These are phyloP conservation scores for Rhingia campestris DNA, from an alignment of 2,888 invertebrate species.

Conservation along the genomic window DNA sequence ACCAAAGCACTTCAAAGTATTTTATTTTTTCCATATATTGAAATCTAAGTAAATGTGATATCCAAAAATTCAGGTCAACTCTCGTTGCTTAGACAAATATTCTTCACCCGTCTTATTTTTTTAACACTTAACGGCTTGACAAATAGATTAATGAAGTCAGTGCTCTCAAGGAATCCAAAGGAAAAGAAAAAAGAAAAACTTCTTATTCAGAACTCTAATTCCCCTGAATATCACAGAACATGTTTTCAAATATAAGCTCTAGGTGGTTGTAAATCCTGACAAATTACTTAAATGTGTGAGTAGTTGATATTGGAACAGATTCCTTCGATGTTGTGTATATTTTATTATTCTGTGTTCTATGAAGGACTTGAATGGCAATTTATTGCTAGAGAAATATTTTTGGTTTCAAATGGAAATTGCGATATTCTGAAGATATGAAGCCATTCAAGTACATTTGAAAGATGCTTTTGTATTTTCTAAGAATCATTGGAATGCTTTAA, in stretches of 20 bases:
- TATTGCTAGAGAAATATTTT: too few species aligned
- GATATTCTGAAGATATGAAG: neutral
- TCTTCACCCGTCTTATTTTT: constrained; percentile 14
- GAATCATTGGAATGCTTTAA: neutral
- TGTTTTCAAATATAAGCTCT: neutral
- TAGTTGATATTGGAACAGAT: neutral
- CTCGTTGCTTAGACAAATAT: constrained; percentile 31
- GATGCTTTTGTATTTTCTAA: neutral
- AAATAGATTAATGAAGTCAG: constrained; percentile 36
- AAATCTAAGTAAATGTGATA: neutral
- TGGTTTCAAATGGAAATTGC: too few species aligned
- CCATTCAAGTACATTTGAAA: neutral
- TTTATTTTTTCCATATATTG: constrained; percentile 31
- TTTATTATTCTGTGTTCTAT: neutral
- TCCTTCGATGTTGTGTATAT: neutral
- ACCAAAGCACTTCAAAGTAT: constrained; percentile 4
- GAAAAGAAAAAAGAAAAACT: neutral
- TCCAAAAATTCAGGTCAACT: constrained; percentile 41
- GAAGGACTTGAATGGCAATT: too few species aligned
- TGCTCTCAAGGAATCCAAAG: neutral
- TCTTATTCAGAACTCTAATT: constrained; percentile 23
- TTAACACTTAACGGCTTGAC: constrained; percentile 39
- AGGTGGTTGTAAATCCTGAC: constrained; percentile 33
- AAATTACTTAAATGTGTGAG: constrained; percentile 31
- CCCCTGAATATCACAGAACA: neutral